A percentile compares a stretch with the other conserved stretches of the same genome.
phyloP scores from a whole-genome alignment of 2,888 invertebrate genomes.

The Mesorhabditis sp. region DNA sequence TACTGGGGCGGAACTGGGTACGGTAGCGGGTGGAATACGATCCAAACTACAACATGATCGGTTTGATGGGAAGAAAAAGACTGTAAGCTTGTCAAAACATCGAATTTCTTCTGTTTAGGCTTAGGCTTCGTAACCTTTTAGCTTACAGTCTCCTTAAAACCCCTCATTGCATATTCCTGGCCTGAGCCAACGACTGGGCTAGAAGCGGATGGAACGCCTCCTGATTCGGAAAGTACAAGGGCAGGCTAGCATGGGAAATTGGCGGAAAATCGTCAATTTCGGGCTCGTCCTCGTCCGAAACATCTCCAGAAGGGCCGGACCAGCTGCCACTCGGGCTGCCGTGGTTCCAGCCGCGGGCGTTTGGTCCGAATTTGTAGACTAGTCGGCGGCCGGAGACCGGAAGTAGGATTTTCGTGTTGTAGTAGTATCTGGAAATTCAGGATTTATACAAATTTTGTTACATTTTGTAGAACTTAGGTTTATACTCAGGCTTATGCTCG shows the following conservation, averaged over 20 bases:
- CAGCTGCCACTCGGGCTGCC: neutral
- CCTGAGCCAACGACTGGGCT: neutral
- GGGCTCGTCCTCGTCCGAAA: neutral
- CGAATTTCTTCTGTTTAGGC: no score
- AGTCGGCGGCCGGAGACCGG: conserved; percentile 59
- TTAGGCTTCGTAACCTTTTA: no score
- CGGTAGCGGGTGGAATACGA: no score
- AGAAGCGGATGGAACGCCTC: neutral
- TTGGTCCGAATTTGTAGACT: conserved; percentile 58
- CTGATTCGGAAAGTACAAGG: neutral
- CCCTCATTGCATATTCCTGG: neutral
- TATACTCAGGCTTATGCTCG: no score
- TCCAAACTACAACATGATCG: no score
- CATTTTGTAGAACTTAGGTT: no score
- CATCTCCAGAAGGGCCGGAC: neutral
- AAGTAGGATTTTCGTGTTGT: conserved; percentile 57
- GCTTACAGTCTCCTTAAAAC: no score
- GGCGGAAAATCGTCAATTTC: conserved; percentile 2
- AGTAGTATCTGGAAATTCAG: conserved; percentile 46
- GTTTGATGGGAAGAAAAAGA: no score
- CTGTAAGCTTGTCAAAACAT: no score
- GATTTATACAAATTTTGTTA: neutral
- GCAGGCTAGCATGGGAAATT: neutral
- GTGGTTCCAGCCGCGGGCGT: conserved; percentile 58
- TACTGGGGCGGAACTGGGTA: no score